Conservation (phyloP, 1,140 invertebrate species). For the Drosophila micromelanica region DNA sequence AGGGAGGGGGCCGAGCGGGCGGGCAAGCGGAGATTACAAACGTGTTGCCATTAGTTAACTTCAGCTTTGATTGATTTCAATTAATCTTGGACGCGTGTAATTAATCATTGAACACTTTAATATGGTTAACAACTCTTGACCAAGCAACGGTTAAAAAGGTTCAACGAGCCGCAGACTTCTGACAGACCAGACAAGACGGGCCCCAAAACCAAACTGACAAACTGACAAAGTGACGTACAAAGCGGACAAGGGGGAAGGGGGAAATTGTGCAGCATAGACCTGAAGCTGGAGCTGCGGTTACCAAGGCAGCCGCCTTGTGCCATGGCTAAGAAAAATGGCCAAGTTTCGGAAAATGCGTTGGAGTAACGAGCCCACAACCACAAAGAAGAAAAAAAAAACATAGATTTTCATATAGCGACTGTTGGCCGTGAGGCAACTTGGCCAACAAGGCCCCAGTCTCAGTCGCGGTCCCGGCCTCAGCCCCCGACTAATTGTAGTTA, state of each 20-base stretch:
- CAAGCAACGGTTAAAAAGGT: conserved; percentile 84
- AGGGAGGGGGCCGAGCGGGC: conserved; percentile 16
- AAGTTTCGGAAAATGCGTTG: conserved; percentile 80
- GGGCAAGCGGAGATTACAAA: conserved; percentile 71
- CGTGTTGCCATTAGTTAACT: conserved; percentile 84
- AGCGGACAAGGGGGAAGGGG: conserved; percentile 2
- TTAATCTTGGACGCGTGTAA: conserved; percentile 84
- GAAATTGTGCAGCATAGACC: neutral
- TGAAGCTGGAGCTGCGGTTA: conserved; percentile 38
- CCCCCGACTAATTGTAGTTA: conserved; percentile 77
- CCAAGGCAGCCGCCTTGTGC: conserved; percentile 58
- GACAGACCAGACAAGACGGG: conserved; percentile 34
- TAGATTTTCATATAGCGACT: conserved; percentile 65
- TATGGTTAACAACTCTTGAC: conserved; percentile 84
- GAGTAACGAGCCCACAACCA: conserved; percentile 59
- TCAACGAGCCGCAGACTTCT: conserved; percentile 70
- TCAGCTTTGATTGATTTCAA: conserved; percentile 85
- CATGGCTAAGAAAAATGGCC: conserved; percentile 71
- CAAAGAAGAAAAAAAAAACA: conserved; percentile 4
- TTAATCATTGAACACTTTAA: conserved; percentile 85
- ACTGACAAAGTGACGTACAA: conserved; percentile 63
- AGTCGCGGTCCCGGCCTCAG: conserved; percentile 24
- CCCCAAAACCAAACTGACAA: conserved; percentile 59
- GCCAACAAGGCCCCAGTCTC: conserved; percentile 14
- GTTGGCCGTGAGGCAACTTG: conserved; percentile 38